These are phyloP conservation scores for Gymnarchus niloticus DNA, from an alignment of 2,113 vertebrate genomes.

Conservation along the genomic window DNA sequence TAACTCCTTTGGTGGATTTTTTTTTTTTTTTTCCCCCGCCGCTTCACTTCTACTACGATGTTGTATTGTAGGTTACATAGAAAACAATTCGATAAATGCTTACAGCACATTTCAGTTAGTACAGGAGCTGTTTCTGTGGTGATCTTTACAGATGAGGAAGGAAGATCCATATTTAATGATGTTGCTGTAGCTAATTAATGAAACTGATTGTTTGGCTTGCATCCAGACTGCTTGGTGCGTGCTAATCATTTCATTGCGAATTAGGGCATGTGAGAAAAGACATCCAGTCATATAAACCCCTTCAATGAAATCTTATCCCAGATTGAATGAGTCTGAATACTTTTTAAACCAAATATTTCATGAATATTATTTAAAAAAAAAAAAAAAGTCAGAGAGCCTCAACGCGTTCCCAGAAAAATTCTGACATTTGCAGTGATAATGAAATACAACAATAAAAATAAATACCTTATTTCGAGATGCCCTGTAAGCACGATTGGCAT, in stretches of 20 bases:
- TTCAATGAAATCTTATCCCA: neutral
- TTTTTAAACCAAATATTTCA: neutral
- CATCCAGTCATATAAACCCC: neutral
- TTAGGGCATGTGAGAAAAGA: neutral
- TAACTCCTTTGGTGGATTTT: neutral
- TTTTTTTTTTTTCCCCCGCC: neutral
- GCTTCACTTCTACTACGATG: neutral
- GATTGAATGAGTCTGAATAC: neutral
- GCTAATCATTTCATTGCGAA: neutral
- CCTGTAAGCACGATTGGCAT: neutral
- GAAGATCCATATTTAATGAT: conserved; percentile 1
- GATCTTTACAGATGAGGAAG: neutral
- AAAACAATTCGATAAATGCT: neutral
- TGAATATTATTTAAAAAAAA: neutral
- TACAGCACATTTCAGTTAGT: neutral
- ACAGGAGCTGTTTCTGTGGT: neutral
- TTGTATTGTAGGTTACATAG: neutral
- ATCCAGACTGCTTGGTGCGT: neutral
- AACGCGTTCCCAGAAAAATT: neutral
- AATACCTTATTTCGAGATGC: neutral
- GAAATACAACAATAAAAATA: neutral
- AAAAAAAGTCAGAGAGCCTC: neutral
- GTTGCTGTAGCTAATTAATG: neutral
- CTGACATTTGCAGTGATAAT: neutral
- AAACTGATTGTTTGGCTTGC: neutral